These are phyloP conservation scores for Geotrypetes seraphini DNA, from an alignment of 2,797 vertebrate species.

Conservation along the genomic window DNA sequence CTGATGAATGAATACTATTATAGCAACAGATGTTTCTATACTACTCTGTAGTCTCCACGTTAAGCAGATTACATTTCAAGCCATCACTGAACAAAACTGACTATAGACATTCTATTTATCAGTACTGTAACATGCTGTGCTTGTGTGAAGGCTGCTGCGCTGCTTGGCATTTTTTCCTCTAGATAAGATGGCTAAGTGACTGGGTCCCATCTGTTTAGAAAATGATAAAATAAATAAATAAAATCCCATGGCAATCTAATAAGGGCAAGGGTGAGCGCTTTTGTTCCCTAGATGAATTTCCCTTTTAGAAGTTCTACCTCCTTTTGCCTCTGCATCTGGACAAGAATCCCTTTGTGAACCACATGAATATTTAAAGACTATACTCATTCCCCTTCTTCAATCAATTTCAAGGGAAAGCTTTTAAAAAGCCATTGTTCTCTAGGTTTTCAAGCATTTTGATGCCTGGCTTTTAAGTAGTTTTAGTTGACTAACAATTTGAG, in stretches of 20 bases:
- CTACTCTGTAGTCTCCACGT: too few species aligned
- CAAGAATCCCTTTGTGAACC: slow-evolving; percentile 20
- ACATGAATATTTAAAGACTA: slow-evolving; percentile 28
- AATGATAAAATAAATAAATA: neutral
- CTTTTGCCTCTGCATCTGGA: slow-evolving; percentile 14
- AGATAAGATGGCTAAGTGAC: accelerated
- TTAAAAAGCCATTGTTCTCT: slow-evolving; percentile 15
- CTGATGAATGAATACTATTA: too few species aligned
- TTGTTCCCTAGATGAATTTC: slow-evolving; percentile 23
- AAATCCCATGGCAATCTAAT: neutral
- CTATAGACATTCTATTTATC: slow-evolving; percentile 12
- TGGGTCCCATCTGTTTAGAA: slow-evolving; percentile 14
- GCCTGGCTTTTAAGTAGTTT: slow-evolving; percentile 11
- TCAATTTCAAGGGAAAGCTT: slow-evolving; percentile 20
- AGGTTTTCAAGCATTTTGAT: slow-evolving; percentile 1
- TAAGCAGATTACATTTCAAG: too few species aligned
- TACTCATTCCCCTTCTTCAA: neutral
- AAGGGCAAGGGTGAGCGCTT: slow-evolving; percentile 20
- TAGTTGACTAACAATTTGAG: slow-evolving; percentile 19
- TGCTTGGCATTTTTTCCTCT: neutral
- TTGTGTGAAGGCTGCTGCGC: neutral
- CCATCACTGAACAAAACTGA: too few species aligned
- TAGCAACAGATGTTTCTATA: too few species aligned
- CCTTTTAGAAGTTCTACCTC: slow-evolving; percentile 6
- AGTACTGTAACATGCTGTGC: accelerated